These are phyloP conservation scores for Microctenopoma stevenorrisi DNA, from an alignment of 2,797 vertebrate species.

Conservation along the genomic window DNA sequence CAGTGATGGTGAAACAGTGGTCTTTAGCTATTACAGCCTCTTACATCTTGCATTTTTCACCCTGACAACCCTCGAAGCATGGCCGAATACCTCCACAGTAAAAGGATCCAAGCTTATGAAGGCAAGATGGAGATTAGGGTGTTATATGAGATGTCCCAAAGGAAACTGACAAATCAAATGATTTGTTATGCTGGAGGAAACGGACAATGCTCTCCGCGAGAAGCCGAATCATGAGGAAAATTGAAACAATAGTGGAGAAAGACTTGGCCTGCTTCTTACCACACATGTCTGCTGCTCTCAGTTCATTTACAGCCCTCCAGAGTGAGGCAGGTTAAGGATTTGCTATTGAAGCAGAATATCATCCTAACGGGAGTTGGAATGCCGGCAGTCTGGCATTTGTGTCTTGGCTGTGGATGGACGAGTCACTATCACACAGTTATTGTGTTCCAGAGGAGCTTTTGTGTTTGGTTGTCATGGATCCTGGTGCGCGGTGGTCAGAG, in stretches of 20 bases:
- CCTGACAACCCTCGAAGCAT: constrained; percentile 46
- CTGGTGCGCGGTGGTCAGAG: constrained; percentile 54
- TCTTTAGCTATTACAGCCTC: constrained; percentile 40
- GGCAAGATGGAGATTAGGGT: constrained; percentile 67
- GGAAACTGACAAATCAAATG: constrained; percentile 66
- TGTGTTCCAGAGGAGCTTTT: constrained; percentile 53
- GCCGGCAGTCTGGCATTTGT: constrained; percentile 56
- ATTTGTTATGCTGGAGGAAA: constrained; percentile 64
- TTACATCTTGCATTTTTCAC: constrained; percentile 45
- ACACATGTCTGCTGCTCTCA: constrained; percentile 56
- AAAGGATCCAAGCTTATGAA: constrained; percentile 60
- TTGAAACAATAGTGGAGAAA: constrained; percentile 61
- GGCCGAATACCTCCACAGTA: constrained; percentile 46
- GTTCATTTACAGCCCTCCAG: constrained; percentile 57
- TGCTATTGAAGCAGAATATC: constrained; percentile 70
- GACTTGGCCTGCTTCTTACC: constrained; percentile 56
- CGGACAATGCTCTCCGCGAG: constrained; percentile 52
- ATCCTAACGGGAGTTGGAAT: constrained; percentile 65
- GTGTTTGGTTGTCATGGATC: constrained; percentile 73
- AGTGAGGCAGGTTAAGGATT: constrained; percentile 69
- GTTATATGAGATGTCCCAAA: constrained; percentile 64
- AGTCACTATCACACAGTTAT: constrained; percentile 58
- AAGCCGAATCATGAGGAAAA: constrained; percentile 61
- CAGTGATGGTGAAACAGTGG: constrained; percentile 35
- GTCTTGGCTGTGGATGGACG: constrained; percentile 54